phyloP scores from a whole-genome alignment of 2,888 invertebrate species.

The Cancer borealis region DNA sequence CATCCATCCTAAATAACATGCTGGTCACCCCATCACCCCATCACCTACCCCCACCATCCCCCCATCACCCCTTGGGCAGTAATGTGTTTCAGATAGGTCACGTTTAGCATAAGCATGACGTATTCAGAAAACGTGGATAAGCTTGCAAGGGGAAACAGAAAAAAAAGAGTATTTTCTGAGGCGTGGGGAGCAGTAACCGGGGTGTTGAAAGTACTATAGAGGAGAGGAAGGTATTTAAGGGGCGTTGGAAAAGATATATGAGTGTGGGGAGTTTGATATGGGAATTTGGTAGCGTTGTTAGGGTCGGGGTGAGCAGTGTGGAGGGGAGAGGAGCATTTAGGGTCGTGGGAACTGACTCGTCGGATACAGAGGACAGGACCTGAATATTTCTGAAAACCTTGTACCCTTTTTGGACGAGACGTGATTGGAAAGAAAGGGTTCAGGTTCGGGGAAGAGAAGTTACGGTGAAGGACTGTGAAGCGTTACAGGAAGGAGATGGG shows the following conservation, averaged over 20 bases:
- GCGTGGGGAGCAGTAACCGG: not conserved
- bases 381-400: not conserved
- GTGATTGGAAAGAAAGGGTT: not conserved
- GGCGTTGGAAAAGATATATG: not conserved
- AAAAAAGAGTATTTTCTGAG: not conserved
- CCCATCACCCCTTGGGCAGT: not conserved
- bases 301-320: not conserved
- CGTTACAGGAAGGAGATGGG: not conserved
- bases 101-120: constrained; percentile 36
- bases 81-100: constrained; percentile 35
- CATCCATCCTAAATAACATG: constrained; percentile 1
- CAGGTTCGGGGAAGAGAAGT: not conserved
- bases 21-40: not conserved
- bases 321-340: not conserved
- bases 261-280: not conserved
- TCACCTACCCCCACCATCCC: not conserved
- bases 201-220: not conserved
- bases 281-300: not conserved
- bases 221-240: not conserved
- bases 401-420: not conserved
- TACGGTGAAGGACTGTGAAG: not conserved
- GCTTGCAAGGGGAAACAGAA: not conserved
- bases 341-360: not conserved
- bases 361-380: not conserved
- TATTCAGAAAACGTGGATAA: not conserved